Conservation (phyloP, 2,113 vertebrate genomes). For the Percopsis transmontana region DNA sequence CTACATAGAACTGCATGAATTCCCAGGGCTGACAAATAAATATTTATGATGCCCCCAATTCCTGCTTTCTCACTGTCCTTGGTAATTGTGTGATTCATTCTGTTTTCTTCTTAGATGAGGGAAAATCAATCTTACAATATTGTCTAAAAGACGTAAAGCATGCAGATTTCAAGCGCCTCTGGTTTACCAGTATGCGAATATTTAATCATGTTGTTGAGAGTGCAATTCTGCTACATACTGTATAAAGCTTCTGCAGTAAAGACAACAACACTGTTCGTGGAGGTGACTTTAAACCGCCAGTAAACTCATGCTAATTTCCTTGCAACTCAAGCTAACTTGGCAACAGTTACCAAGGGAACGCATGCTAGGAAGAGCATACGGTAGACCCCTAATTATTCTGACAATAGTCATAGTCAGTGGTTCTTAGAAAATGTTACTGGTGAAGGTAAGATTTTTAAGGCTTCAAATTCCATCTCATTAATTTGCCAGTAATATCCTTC, state of each 20-base stretch:
- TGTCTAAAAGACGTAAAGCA: conserved; percentile 62
- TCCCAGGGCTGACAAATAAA: conserved; percentile 75
- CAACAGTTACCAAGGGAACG: conserved; percentile 1
- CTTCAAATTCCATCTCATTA: not conserved
- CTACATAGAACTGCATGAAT: conserved; percentile 76
- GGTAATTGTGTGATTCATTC: conserved; percentile 80
- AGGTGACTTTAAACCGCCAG: conserved; percentile 27
- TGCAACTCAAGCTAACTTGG: not conserved
- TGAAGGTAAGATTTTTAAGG: conserved; percentile 2
- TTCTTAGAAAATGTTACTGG: not conserved
- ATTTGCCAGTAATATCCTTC: conserved; percentile 1
- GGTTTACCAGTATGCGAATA: conserved; percentile 39
- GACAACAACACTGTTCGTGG: conserved; percentile 20
- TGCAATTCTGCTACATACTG: conserved; percentile 47
- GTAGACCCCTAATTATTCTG: not conserved
- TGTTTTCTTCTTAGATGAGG: conserved; percentile 69
- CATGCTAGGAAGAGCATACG: not conserved
- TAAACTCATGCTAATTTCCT: not conserved
- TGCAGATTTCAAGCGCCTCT: conserved; percentile 61
- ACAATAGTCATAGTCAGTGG: not conserved
- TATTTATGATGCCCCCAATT: conserved; percentile 77
- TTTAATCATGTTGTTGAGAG: conserved; percentile 41
- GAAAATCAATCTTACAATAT: conserved; percentile 78
- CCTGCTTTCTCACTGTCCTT: conserved; percentile 63
- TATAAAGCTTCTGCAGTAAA: conserved; percentile 25